Conservation (phyloP, 1,140 invertebrate genomes). For the Coenobita brevimanus region DNA sequence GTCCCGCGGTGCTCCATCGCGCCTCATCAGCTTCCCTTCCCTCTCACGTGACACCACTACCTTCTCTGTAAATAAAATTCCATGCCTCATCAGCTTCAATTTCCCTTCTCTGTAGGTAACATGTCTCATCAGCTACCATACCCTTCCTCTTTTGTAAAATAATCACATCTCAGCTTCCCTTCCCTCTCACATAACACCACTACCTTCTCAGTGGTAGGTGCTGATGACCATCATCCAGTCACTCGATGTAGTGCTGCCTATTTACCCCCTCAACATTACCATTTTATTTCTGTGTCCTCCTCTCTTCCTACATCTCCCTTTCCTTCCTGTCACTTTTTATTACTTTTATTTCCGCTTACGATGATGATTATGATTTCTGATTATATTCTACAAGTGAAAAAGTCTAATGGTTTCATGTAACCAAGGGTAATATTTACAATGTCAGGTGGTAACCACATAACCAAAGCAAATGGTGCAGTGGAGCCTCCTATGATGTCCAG, state of each 20-base stretch:
- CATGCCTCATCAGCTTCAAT: too few species aligned
- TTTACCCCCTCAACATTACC: not conserved
- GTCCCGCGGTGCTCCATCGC: constrained; percentile 52
- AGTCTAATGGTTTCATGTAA: too few species aligned
- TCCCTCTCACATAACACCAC: constrained; percentile 47
- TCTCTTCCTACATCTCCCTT: not conserved
- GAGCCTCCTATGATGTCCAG: too few species aligned
- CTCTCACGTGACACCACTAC: constrained; percentile 44
- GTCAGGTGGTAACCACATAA: too few species aligned
- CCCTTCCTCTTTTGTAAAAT: too few species aligned
- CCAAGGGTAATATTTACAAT: too few species aligned
- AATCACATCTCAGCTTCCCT: constrained; percentile 30
- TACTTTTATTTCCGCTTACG: too few species aligned
- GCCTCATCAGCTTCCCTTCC: constrained; percentile 47
- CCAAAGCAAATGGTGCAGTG: too few species aligned
- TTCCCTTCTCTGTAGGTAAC: too few species aligned
- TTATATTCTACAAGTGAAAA: too few species aligned
- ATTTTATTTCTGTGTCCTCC: not conserved
- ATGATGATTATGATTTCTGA: too few species aligned
- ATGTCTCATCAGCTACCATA: too few species aligned
- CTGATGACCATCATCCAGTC: not conserved
- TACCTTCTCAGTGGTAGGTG: constrained; percentile 38
- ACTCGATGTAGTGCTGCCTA: not conserved
- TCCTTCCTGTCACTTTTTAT: not conserved
- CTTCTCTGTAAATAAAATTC: constrained; percentile 57